Percentiles rank a stretch among this genome's conserved stretches.
phyloP scores from a whole-genome alignment of 2,113 vertebrate species.

The Pavo muticus region DNA sequence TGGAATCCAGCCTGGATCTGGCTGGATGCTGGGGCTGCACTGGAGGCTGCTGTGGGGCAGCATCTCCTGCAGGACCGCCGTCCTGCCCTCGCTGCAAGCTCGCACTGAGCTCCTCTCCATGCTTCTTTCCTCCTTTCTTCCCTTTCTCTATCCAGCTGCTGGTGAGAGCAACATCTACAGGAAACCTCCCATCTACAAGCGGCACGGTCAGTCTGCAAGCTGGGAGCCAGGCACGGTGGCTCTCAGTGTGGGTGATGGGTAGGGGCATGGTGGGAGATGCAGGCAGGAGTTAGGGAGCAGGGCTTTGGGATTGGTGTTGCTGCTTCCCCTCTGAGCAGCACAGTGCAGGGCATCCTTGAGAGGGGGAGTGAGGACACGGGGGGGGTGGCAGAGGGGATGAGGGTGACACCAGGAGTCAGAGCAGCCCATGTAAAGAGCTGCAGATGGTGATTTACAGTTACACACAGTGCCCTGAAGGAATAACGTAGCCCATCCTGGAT shows the following conservation, averaged over 20 bases:
- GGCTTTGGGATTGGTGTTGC: background rate
- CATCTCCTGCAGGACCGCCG: conserved; percentile 8
- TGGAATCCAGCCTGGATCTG: background rate
- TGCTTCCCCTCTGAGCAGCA: background rate
- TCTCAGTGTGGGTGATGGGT: background rate
- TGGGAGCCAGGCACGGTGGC: background rate
- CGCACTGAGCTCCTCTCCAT: conserved; percentile 50
- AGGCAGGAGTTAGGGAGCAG: background rate
- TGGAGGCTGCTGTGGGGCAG: background rate
- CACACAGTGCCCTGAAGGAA: fast-evolving
- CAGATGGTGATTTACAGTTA: background rate
- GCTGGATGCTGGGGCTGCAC: background rate
- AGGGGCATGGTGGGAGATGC: background rate
- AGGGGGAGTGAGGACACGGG: fast-evolving
- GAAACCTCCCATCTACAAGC: conserved; percentile 98
- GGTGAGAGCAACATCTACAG: conserved; percentile 97
- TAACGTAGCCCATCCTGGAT: background rate
- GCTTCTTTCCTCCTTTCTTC: background rate
- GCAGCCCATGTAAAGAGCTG: background rate
- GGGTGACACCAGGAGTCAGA: background rate
- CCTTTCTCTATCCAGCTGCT: conserved; percentile 81
- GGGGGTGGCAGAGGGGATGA: background rate
- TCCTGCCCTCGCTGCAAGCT: conserved; percentile 19
- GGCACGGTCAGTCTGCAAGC: conserved; percentile 82
- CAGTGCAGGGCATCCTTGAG: background rate